phyloP scores from a whole-genome alignment of 2,113 vertebrate species.

The Crotalus horridus region DNA sequence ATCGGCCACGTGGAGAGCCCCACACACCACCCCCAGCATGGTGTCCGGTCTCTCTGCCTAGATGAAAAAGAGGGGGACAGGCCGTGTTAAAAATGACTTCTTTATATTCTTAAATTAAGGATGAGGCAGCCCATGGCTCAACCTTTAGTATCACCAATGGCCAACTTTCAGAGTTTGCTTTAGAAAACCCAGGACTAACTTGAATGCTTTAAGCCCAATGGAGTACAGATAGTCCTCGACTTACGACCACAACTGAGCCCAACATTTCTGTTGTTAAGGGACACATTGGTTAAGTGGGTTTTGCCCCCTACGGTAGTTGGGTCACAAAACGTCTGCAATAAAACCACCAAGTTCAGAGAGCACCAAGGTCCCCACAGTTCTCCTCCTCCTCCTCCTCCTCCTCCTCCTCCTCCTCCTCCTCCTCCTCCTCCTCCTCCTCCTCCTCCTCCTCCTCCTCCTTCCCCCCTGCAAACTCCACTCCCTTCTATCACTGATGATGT shows the following conservation, averaged over 20 bases:
- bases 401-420: too few species aligned
- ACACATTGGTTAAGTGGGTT: too few species aligned
- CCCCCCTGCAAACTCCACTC: too few species aligned
- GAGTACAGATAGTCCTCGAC: too few species aligned
- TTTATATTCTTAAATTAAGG: neutral
- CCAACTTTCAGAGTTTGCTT: neutral
- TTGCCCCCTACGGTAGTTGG: too few species aligned
- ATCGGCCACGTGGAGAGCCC: conserved; percentile 94
- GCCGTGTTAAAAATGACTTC: neutral
- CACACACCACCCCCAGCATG: conserved; percentile 93
- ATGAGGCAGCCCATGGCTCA: neutral
- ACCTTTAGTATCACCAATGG: neutral
- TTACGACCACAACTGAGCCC: too few species aligned
- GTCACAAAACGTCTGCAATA: neutral
- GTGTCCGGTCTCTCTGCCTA: conserved; percentile 96
- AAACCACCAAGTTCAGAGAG: neutral
- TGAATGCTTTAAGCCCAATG: neutral
- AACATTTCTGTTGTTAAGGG: too few species aligned
- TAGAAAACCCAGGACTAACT: neutral
- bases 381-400: too few species aligned
- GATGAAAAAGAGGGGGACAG: conserved; percentile 32
- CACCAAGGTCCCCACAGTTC: neutral
- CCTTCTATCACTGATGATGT: too few species aligned
- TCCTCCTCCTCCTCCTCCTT: too few species aligned
- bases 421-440: too few species aligned